These are phyloP conservation scores for Megalops atlanticus DNA, from an alignment of 2,113 vertebrate genomes.

Conservation along the genomic window DNA sequence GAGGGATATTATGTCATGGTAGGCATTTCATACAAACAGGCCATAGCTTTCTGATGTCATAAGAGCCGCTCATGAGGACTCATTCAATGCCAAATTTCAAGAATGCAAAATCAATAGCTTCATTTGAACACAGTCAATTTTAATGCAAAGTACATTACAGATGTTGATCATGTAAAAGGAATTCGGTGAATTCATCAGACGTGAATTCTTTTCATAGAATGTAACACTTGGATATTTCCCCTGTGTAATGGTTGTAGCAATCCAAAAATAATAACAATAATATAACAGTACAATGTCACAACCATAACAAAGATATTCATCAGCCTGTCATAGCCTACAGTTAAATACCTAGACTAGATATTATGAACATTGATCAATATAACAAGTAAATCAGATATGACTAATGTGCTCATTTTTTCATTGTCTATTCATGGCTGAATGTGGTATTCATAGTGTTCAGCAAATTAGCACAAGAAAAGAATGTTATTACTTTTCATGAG, in stretches of 20 bases:
- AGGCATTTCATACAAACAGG: no score
- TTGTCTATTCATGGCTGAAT: neutral
- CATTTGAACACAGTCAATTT: no score
- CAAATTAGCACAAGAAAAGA: neutral
- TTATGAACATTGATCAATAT: neutral
- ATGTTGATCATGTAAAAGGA: neutral
- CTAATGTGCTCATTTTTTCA: neutral
- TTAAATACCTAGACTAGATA: neutral
- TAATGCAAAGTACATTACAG: no score
- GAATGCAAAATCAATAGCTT: no score
- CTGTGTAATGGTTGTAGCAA: neutral
- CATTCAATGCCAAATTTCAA: no score
- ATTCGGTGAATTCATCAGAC: neutral
- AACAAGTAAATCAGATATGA: neutral
- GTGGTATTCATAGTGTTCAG: neutral
- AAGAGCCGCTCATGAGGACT: neutral
- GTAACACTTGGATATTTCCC: no score
- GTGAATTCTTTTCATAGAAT: neutral
- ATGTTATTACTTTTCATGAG: neutral
- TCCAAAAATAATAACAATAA: neutral
- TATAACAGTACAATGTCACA: no score
- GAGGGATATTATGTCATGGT: no score
- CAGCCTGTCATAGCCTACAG: no score
- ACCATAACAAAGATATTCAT: no score
- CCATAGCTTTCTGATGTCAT: no score